Evolutionary conservation across 2,797 vertebrate genomes (phyloP).

Genomic region (Dicrostonyx torquatus): DNA sequence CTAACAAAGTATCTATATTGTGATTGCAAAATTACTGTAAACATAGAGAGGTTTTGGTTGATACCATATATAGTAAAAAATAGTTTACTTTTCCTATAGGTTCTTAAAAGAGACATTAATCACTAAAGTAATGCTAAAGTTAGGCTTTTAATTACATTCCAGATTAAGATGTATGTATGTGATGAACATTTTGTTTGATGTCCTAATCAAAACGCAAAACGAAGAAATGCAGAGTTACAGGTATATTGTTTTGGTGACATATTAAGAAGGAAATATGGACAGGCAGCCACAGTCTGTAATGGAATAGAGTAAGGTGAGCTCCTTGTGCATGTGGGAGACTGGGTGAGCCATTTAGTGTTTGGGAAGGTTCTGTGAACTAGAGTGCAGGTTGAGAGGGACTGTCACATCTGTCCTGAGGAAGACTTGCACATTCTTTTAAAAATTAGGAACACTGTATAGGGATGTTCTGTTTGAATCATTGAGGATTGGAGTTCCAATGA

Average conservation of each 20-base stretch:
- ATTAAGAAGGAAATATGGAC: slow-evolving; percentile 59
- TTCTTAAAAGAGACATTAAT: slow-evolving; percentile 48
- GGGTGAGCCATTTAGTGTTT: slow-evolving; percentile 69
- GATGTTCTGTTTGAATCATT: slow-evolving; percentile 61
- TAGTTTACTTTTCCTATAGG: slow-evolving; percentile 55
- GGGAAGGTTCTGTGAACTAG: neutral
- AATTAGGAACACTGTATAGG: neutral
- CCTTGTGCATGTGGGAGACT: neutral
- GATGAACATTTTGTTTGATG: slow-evolving; percentile 43
- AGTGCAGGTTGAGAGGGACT: slow-evolving; percentile 64
- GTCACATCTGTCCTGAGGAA: slow-evolving; percentile 60
- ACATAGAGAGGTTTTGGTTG: slow-evolving; percentile 60
- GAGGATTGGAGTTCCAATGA: slow-evolving; percentile 55
- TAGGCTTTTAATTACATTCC: slow-evolving; percentile 69
- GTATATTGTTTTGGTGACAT: slow-evolving; percentile 62
- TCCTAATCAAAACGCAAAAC: slow-evolving; percentile 44
- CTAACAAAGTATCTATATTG: slow-evolving; percentile 60
- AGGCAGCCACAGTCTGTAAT: slow-evolving; percentile 74
- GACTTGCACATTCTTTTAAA: slow-evolving; percentile 47
- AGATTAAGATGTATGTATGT: slow-evolving; percentile 47
- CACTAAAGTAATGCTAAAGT: slow-evolving; percentile 62
- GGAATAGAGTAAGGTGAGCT: slow-evolving; percentile 66
- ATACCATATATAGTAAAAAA: slow-evolving; percentile 6
- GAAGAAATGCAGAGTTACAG: slow-evolving; percentile 52
- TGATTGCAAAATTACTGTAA: slow-evolving; percentile 49